Evolutionary conservation across 1,140 invertebrate species (phyloP), one percentile per base, ranked within the genome.

Genomic region (Drosophila arawakana): DNA sequence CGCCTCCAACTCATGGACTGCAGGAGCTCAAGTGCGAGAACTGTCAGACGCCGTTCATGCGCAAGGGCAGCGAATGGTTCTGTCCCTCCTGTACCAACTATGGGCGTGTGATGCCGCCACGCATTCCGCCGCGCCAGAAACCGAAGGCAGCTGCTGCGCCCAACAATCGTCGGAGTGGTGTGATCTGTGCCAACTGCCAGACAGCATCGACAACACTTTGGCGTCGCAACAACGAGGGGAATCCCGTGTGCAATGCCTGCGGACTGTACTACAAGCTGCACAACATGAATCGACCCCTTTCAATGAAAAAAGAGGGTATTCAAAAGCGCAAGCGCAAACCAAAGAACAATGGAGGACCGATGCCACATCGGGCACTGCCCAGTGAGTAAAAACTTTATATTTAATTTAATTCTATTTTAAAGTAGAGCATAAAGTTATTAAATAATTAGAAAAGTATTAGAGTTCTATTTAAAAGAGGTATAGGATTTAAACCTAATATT

Each of bases 281-380:
- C 92, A 95, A 95, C 66, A 96, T 99, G 80, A 96, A 96, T 82
- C 93, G 97, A 21, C 98, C 98, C 1, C 89, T 96, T n/a, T 95
- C 97, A 6, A 99, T 99, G 98, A 98, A 98, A 92, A 99, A 99
- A 93, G 98, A 99, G 81, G 95, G 95, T 50, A 99, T 99, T 86
- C 96, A 98, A 94, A 98, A 97, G 10, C 94, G 98, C 47, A 99
- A 99, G 91, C 94, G 98, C 55, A 98, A 98, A 92, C 97, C 97
- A 4, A 97, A 97, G 92, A 95, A 94, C 66, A 95, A 94, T 47
- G 94, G 84, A 41, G 90, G 65, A 78, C 93, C 94, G 13, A 73
- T 90, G 35, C 74, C 55, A 3, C 70, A 84, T 39, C 65, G 91
- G 9, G 59, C 77, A n/a, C 47, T 92, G 58, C 91, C 91, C 44